Base-by-base conservation (phyloP, 2,113 vertebrate genomes). In the Syngnathus floridae region DNA sequence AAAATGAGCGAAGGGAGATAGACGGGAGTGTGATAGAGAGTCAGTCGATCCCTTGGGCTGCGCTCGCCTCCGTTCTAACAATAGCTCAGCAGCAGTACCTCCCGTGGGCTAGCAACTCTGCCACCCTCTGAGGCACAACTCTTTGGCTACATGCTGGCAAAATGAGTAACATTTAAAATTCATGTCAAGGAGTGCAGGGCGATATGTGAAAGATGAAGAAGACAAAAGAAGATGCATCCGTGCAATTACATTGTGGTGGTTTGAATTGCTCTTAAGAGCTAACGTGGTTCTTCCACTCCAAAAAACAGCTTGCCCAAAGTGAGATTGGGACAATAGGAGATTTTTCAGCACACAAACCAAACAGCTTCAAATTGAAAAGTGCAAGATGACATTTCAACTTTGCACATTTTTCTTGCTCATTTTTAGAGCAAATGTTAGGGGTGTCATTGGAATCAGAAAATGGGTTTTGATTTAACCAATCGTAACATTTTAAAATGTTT, bases 21-120 rank as follows among this genome's bases (percentile, higher is more conserved):
- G 64, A 65, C 56, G 48, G 64, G 48, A 72, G 69, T 48, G 66
- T 65, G 74, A 76, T 45, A 61, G 71, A 88, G 82, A 88, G 82
- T 77, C 70, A 57, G 64, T 80, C 56, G 62, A 58, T 85, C 84
- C 81, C 82, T 73, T 66, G 78, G 77, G 84, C 81, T 66, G 58
- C 82, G 43, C 58, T 81, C 79, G 73, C 76, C 77, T 73, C 80
- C 67, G 72, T 78, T 85, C 86, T 84, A 87, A 86, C 83, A 86
- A 87, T 86, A 89, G 86, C 80, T 75, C 62, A 66, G 73, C 77
- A 78, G 79, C 73, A 82, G 81, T 77, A 78, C 62, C 80, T 86
- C 86, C 82, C 83, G 78, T 64, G 82, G 82, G 77, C 66, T 76
- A 57, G 75, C 72, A 70, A 75, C 72, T 78, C 73, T 59, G 63